Base-by-base conservation (phyloP, 2,888 invertebrate genomes). In the Blera fallax region DNA sequence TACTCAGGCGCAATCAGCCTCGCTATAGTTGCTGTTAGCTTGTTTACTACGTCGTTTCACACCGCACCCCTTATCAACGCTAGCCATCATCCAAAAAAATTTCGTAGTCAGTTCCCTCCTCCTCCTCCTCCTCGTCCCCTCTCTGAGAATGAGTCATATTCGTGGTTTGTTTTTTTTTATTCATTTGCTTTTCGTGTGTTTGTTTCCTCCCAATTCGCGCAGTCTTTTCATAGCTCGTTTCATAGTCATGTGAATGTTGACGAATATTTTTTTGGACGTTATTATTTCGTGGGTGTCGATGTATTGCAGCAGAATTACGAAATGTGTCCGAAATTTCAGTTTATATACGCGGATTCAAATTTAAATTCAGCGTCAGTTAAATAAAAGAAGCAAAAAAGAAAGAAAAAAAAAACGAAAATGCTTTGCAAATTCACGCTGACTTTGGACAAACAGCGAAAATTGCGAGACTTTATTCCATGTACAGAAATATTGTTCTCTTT, bases 241-340 rank as follows among this genome's bases (percentile, higher is more conserved):
- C 16, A 16, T 18, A 69, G 83, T 84, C 83, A 84, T 84, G 79
- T 84, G 83, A 84, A 84, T 84, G 78, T 79, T 82, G 77, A 77
- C 56, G 69, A 56, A 48, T 81, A 32, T 18, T 58, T 43, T 52
- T 54, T n/a, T 40, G 0, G 32, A 32, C 62, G 34, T 24, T 72
- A 18, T 24, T 34, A 50, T 65, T 40, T 24, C 50, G 83, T 83
- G 72, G 83, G 83, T 64, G 78, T 72, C 32, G 52, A 37, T 67
- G 60, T 72, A 37, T 52, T 81, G 81, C 54, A 48, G 32, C 16
- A 29, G 7, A 56, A 62, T 74, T 74, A 64, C 69, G 69, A 79
- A 79, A 84, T 32, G 24, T 74, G 34, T 21, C 45, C 78, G 67
- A 83, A 78, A 54, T 69, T 62, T 58, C 16, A 45, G 18, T 45